These are phyloP conservation scores for Macrosteles quadrilineatus DNA, from an alignment of 1,140 invertebrate genomes.

Conservation along the genomic window DNA sequence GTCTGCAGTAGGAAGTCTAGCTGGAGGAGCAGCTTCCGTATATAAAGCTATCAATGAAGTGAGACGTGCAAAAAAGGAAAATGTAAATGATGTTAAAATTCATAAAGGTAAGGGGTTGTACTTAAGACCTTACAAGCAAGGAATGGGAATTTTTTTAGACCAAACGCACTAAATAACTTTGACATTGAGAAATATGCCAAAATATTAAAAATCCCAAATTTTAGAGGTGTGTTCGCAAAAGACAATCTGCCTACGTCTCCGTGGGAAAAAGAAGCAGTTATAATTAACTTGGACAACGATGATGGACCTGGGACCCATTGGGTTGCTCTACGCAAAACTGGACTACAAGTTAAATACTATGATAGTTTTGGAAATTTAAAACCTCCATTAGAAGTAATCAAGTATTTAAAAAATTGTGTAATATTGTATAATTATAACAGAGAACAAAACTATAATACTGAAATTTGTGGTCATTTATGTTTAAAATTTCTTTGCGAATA, in stretches of 20 bases:
- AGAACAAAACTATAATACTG: conserved; percentile 5
- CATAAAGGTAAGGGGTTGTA: conserved; percentile 21
- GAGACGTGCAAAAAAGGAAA: background rate
- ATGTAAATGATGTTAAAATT: too few relatives aligned
- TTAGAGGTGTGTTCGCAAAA: conserved; percentile 34
- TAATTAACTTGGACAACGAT: conserved; percentile 45
- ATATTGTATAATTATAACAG: conserved; percentile 16
- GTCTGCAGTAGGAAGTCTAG: background rate
- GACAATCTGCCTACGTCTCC: conserved; percentile 36
- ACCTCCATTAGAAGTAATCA: conserved; percentile 1
- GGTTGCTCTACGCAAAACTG: conserved; percentile 44
- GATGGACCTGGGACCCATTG: conserved; percentile 45
- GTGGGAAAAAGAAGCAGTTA: conserved; percentile 40
- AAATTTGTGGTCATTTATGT: conserved; percentile 20
- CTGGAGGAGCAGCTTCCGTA: background rate
- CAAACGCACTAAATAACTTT: conserved; percentile 17
- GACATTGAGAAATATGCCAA: conserved; percentile 6
- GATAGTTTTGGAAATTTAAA: conserved; percentile 7
- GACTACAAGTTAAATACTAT: conserved; percentile 15
- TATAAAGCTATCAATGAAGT: background rate
- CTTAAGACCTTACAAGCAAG: conserved; percentile 17
- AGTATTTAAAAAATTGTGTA: conserved; percentile 6
- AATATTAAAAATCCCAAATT: conserved; percentile 26
- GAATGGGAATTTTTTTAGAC: background rate
- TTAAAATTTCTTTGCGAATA: background rate